Evolutionary conservation across 2,888 invertebrate species (phyloP).

Genomic region (Macaria notata): DNA sequence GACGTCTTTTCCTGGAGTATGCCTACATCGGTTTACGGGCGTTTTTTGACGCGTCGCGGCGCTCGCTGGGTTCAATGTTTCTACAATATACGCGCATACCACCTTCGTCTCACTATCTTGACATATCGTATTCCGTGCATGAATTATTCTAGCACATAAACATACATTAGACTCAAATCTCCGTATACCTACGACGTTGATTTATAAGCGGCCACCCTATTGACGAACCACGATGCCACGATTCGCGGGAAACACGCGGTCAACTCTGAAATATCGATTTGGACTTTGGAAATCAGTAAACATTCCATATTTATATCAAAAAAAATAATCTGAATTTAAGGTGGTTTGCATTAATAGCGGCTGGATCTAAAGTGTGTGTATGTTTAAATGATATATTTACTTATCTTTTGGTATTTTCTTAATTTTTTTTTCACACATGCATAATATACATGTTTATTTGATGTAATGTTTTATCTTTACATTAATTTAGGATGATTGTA

Average conservation of each 20-base stretch:
- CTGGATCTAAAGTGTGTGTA: no score
- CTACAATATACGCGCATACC: constrained; percentile 38
- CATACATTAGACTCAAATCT: constrained; percentile 24
- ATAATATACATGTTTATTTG: no score
- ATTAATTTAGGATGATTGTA: no score
- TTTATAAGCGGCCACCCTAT: constrained; percentile 18
- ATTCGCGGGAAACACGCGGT: constrained; percentile 9
- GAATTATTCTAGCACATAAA: constrained; percentile 33
- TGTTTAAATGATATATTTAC: no score
- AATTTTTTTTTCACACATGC: no score
- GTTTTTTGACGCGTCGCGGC: constrained; percentile 4
- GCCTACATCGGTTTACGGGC: not conserved
- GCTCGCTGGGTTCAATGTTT: constrained; percentile 46
- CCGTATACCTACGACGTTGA: constrained; percentile 22
- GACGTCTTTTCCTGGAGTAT: constrained; percentile 15
- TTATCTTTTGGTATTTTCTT: no score
- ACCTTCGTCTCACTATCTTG: constrained; percentile 35
- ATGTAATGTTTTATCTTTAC: no score
- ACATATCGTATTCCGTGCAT: constrained; percentile 33
- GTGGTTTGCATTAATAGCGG: no score
- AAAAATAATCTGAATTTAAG: not conserved
- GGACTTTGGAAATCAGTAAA: constrained; percentile 11
- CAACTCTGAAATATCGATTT: constrained; percentile 1
- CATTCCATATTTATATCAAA: constrained; percentile 17
- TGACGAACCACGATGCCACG: constrained; percentile 9